Percentiles rank a stretch among this genome's conserved stretches.
Evolutionary conservation across 2,797 vertebrate species (phyloP).

Genomic region (Pipistrellus kuhlii): DNA sequence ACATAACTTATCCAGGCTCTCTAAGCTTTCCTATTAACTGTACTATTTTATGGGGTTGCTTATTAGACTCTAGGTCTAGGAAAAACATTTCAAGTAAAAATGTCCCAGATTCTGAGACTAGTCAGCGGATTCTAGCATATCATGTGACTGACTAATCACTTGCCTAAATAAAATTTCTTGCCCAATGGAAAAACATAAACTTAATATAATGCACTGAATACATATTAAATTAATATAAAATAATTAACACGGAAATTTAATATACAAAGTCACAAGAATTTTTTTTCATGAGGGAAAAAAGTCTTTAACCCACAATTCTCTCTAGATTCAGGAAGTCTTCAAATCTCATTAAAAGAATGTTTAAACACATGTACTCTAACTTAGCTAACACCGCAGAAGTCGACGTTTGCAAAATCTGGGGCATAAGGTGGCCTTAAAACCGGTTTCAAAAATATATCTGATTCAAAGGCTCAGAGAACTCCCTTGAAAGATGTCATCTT

Average conservation of each 20-base stretch:
- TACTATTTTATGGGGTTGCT: conserved; percentile 33
- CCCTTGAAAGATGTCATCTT: conserved; percentile 8
- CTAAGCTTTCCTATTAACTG: conserved; percentile 26
- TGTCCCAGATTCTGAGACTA: not conserved
- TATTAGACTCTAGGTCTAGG: conserved; percentile 43
- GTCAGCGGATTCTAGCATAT: not conserved
- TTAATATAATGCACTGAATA: conserved; percentile 22
- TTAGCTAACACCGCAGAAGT: conserved; percentile 48
- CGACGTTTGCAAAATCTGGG: conserved; percentile 47
- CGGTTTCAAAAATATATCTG: conserved; percentile 26
- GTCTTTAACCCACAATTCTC: conserved; percentile 43
- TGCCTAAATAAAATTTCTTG: conserved; percentile 21
- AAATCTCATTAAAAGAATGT: conserved; percentile 66
- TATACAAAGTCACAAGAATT: not conserved
- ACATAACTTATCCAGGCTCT: conserved; percentile 60
- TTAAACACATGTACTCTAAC: conserved; percentile 56
- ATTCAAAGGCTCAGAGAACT: conserved; percentile 22
- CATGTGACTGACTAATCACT: not conserved
- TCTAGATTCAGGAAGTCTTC: conserved; percentile 40
- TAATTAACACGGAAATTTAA: conserved; percentile 44
- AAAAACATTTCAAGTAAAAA: conserved; percentile 47
- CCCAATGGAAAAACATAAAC: not conserved
- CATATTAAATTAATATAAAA: conserved; percentile 48
- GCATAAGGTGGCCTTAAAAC: conserved; percentile 25
- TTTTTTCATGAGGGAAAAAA: conserved; percentile 4